Base-by-base conservation (phyloP, 2,888 invertebrate genomes). In the Coleophora flavipennella region DNA sequence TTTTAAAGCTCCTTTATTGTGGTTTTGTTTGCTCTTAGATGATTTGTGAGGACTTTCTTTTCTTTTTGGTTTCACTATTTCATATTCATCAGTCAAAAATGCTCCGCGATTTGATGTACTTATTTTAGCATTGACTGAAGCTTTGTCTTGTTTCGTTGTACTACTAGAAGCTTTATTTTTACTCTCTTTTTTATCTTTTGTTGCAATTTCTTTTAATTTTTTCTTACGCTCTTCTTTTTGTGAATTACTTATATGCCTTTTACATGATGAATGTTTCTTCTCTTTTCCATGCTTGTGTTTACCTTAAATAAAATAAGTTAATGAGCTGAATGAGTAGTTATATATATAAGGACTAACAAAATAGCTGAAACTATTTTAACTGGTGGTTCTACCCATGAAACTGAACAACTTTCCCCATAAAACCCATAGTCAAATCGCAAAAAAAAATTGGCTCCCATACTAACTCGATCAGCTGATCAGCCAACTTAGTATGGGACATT, bases 91-190 rank as follows among this genome's bases (percentile, higher is more conserved):
- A 13, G 72, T 74, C 34, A 90, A 67, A 54, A 88, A 88, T 31
- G 86, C 87, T 0, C 87, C 87, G 26, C 89, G 78, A 49, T 87
- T 88, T 26, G 75, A 73, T 13, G 66, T 50, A 1, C 87, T 86
- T 7, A 87, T 49, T 62, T 88, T 90, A 1, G 84, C 76, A 59
- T 63, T 67, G 34, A 55, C 50, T 33, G 60, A 49, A 41, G 49
- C 38, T 58, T 70, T 70, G 43, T 42, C 40, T 28, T 13, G 34
- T 31, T 31, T 64, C 4, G 51, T 35, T 42, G 55, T 62, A 26
- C 57, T 57, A 44, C 47, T 39, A 38, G 40, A 39, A 39, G 48
- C 51, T 44, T 56, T 41, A 41, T 44, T 31, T 43, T 67, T 59
- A 43, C 3, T 28, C 31, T 67, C 62, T 28, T 59, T 67, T 42